phyloP scores from a whole-genome alignment of 2,797 vertebrate genomes.

The Liasis olivaceus region DNA sequence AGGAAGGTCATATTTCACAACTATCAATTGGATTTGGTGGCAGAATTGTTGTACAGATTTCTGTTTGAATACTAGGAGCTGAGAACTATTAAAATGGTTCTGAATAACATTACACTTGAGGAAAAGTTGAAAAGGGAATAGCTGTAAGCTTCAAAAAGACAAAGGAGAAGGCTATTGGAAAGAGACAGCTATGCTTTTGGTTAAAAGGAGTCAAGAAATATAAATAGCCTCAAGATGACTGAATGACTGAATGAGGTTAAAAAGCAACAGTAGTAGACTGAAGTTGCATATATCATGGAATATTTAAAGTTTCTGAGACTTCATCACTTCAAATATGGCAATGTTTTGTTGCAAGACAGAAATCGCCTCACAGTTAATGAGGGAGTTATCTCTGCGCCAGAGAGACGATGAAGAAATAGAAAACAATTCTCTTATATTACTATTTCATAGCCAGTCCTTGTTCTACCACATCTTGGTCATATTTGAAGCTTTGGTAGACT shows the following conservation, averaged over 20 bases:
- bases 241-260: slow-evolving; percentile 32
- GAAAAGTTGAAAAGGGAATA: background rate
- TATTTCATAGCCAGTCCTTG: background rate
- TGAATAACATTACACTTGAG: background rate
- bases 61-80: background rate
- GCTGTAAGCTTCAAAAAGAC: background rate
- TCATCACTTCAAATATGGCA: background rate
- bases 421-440: background rate
- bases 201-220: slow-evolving; percentile 9
- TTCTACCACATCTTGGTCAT: background rate
- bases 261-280: background rate
- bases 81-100: slow-evolving; percentile 2
- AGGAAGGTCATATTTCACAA: background rate
- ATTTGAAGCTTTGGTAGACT: background rate
- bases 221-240: slow-evolving; percentile 23
- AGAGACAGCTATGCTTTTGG: background rate
- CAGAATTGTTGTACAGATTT: background rate
- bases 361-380: background rate
- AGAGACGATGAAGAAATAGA: background rate
- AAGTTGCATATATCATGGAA: slow-evolving; percentile 6
- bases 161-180: background rate
- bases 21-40: background rate
- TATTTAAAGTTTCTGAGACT: background rate
- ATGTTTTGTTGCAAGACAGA: background rate
- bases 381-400: background rate